Conservation (phyloP, 2,888 invertebrate species). For the Gibbula magus region DNA sequence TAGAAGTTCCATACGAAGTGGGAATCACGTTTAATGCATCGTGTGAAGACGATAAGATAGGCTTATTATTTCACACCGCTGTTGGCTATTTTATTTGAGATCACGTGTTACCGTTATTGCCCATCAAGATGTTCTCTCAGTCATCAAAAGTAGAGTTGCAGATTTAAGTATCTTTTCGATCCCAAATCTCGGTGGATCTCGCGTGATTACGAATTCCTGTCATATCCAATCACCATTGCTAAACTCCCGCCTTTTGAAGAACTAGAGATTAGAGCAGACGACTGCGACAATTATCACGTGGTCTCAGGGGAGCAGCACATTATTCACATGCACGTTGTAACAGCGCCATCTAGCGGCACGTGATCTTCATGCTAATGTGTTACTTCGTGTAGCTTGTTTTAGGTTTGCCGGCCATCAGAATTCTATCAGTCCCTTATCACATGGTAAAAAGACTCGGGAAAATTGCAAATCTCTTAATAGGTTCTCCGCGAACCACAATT, state of each 20-base stretch:
- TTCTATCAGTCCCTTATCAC: conserved; percentile 27
- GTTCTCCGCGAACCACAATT: conserved; percentile 19
- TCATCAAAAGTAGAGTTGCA: no score
- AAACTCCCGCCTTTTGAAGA: neutral
- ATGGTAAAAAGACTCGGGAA: neutral
- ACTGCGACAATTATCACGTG: conserved; percentile 19
- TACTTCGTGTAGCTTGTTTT: conserved; percentile 12
- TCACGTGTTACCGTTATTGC: no score
- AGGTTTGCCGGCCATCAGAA: conserved; percentile 6
- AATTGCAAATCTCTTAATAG: conserved; percentile 29
- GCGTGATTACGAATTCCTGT: conserved; percentile 1
- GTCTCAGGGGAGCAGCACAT: neutral
- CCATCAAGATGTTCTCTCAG: no score
- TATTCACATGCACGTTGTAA: conserved; percentile 19
- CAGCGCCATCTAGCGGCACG: conserved; percentile 1
- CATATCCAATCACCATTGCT: neutral
- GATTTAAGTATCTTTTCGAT: no score
- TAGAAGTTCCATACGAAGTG: no score
- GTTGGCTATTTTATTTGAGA: no score
- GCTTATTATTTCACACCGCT: no score
- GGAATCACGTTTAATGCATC: no score
- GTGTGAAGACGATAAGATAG: no score
- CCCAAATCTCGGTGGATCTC: conserved; percentile 8
- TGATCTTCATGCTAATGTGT: conserved; percentile 18
- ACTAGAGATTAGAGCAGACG: conserved; percentile 2